phyloP scores from a whole-genome alignment of 2,888 invertebrate species.

The Pherbina coryleti region DNA sequence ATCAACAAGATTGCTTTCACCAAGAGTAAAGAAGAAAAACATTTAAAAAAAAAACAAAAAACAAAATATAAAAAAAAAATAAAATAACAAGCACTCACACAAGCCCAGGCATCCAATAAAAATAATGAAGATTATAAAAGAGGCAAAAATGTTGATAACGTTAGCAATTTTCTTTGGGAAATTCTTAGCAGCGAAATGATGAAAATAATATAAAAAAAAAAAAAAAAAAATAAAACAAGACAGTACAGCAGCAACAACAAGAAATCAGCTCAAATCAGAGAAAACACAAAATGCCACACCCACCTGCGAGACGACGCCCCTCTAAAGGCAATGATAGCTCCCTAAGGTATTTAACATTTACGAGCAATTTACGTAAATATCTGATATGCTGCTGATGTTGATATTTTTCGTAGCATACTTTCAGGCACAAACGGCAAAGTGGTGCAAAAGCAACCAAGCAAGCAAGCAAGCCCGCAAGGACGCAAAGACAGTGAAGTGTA shows the following conservation, averaged over 20 bases:
- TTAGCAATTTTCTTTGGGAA: no score
- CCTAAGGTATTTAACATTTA: conserved; percentile 8
- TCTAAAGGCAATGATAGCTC: conserved; percentile 1
- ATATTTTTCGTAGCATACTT: not conserved
- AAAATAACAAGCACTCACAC: not conserved
- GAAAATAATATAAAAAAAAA: not conserved
- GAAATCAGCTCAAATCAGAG: not conserved
- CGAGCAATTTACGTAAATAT: conserved; percentile 14
- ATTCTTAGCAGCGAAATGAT: no score
- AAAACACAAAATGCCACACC: no score
- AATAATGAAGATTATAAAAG: not conserved
- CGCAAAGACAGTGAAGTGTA: no score
- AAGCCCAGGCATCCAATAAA: not conserved
- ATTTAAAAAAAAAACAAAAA: not conserved
- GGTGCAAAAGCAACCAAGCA: not conserved
- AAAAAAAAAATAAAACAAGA: not conserved
- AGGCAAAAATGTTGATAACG: no score
- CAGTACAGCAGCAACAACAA: not conserved
- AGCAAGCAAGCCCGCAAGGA: not conserved
- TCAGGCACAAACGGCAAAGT: not conserved
- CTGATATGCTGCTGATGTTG: not conserved
- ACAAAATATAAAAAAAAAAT: not conserved
- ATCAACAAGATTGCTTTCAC: no score
- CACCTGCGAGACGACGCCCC: no score
- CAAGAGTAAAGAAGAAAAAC: not conserved